A percentile compares a stretch with the other conserved stretches of the same genome.
Evolutionary conservation across 2,888 invertebrate genomes (phyloP).

Genomic region (Macaria liturata): DNA sequence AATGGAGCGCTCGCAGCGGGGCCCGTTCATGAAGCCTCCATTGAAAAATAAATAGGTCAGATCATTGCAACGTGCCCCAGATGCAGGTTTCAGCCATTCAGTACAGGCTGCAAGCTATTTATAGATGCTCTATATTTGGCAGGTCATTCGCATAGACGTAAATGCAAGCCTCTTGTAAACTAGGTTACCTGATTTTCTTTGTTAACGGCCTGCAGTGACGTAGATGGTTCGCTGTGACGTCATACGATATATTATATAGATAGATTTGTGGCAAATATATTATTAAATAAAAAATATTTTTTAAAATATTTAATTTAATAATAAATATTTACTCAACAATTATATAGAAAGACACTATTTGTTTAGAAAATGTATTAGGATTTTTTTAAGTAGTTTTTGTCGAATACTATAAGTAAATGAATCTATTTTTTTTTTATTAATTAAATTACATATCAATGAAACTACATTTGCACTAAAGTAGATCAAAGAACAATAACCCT

Average conservation of each 20-base stretch:
- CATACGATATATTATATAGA: conserved; percentile 27
- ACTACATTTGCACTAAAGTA: too few species aligned
- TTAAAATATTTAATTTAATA: too few species aligned
- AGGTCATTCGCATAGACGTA: conserved; percentile 76
- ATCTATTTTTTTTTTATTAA: too few species aligned
- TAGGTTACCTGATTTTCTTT: conserved; percentile 82
- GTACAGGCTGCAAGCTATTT: conserved; percentile 66
- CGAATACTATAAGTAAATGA: too few species aligned
- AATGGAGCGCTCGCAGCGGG: conserved; percentile 74
- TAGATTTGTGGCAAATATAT: too few species aligned
- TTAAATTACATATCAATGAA: too few species aligned
- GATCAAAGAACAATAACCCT: too few species aligned
- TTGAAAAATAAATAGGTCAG: conserved; percentile 83
- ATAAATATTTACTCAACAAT: too few species aligned
- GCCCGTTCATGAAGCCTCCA: conserved; percentile 77
- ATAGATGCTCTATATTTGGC: conserved; percentile 79
- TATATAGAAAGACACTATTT: too few species aligned
- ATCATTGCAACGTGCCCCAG: conserved; percentile 77
- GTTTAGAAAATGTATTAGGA: too few species aligned
- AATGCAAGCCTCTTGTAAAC: conserved; percentile 71
- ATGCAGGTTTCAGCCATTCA: conserved; percentile 73
- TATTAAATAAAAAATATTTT: too few species aligned
- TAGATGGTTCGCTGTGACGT: conserved; percentile 67
- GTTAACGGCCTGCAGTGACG: conserved; percentile 71
- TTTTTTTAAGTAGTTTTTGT: too few species aligned